A percentile compares a stretch with the other conserved stretches of the same genome.
Conservation (phyloP, 2,888 invertebrate genomes). For the Brachyptera risi region DNA sequence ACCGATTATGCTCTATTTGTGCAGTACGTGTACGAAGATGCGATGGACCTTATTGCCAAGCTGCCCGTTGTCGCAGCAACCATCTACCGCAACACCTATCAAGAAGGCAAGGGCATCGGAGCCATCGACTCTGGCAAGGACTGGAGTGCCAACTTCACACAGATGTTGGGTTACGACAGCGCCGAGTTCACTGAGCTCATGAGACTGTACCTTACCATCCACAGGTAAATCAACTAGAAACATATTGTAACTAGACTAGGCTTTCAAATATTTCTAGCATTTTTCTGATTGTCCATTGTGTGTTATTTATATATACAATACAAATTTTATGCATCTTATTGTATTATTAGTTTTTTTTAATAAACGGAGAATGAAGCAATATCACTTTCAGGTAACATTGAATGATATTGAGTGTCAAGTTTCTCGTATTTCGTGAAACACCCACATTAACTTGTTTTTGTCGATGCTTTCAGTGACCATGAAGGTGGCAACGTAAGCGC, state of each 20-base stretch:
- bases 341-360: too few species aligned
- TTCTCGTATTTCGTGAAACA: too few species aligned
- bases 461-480: slow-evolving; percentile 67
- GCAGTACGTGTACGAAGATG: slow-evolving; percentile 80
- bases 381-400: too few species aligned
- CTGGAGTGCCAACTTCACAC: slow-evolving; percentile 89
- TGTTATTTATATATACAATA: too few species aligned
- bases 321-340: too few species aligned
- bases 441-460: slow-evolving; percentile 34
- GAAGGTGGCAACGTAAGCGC: slow-evolving; percentile 97
- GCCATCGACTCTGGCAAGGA: slow-evolving; percentile 86
- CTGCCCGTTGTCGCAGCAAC: slow-evolving; percentile 90
- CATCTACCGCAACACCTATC: slow-evolving; percentile 85
- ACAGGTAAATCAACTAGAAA: too few species aligned
- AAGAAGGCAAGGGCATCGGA: slow-evolving; percentile 71
- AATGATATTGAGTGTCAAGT: too few species aligned
- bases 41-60: slow-evolving; percentile 93
- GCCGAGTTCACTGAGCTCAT: slow-evolving; percentile 81
- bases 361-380: too few species aligned
- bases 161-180: slow-evolving; percentile 84
- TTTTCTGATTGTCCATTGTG: too few species aligned
- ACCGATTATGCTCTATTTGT: slow-evolving; percentile 33
- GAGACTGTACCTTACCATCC: slow-evolving; percentile 89
- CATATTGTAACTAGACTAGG: too few species aligned
- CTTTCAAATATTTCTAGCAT: too few species aligned